These are phyloP conservation scores for Podabrus alpinus DNA, from an alignment of 2,888 invertebrate species.

Conservation along the genomic window DNA sequence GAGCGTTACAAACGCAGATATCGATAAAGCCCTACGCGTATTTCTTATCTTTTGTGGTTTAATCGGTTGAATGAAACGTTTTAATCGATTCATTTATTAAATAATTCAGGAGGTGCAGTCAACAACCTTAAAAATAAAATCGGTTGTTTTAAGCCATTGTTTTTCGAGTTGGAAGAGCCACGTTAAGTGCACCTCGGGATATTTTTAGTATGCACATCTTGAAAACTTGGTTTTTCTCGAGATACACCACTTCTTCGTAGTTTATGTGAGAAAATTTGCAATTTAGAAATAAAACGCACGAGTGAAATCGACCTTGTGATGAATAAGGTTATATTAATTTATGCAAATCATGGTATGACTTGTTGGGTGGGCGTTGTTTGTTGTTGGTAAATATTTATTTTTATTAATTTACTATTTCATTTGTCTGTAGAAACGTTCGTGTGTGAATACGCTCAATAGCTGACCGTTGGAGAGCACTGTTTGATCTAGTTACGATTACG, in stretches of 20 bases:
- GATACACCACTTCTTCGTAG: not conserved
- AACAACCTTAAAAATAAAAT: not conserved
- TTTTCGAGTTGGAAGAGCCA: not conserved
- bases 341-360: conserved; percentile 3
- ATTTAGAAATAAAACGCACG: conserved; percentile 7
- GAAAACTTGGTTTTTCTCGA: not conserved
- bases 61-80: not conserved
- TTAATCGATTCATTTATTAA: not conserved
- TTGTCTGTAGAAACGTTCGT: not conserved
- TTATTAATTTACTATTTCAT: not conserved
- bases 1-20: not conserved
- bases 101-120: not conserved
- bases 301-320: conserved; percentile 15
- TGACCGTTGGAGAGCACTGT: not conserved
- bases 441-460: not conserved
- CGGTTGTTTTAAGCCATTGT: not conserved
- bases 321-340: conserved; percentile 4
- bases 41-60: not conserved
- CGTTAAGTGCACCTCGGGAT: not conserved
- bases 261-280: not conserved
- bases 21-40: not conserved
- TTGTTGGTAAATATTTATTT: not conserved
- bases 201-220: not conserved
- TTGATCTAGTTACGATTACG: not conserved
- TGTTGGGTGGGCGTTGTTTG: not conserved